Percentiles rank a stretch among this genome's conserved stretches.
Evolutionary conservation across 2,113 vertebrate genomes (phyloP).

Genomic region (Benthochromis sp.): DNA sequence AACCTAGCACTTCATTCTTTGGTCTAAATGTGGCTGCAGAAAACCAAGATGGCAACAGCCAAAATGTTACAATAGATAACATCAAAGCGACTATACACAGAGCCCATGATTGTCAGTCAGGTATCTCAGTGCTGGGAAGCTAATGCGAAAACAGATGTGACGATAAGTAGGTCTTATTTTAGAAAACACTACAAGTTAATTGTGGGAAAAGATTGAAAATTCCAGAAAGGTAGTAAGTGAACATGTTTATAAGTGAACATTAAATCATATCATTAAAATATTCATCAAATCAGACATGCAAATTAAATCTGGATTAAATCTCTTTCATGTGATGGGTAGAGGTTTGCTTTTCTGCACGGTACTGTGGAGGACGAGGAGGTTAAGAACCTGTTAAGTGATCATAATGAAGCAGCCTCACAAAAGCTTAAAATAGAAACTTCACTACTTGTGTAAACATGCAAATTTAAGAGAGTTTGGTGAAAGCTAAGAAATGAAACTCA

Average conservation of each 20-base stretch:
- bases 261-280: background rate
- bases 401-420: background rate
- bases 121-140: background rate
- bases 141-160: background rate
- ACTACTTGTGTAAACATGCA: background rate
- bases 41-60: background rate
- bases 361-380: background rate
- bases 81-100: background rate
- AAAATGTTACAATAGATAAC: background rate
- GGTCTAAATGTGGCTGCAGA: background rate
- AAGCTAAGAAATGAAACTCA: background rate
- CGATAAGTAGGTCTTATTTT: background rate
- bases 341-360: background rate
- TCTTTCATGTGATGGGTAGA: background rate
- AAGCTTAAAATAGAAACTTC: background rate
- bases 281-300: background rate
- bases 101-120: background rate
- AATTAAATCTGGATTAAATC: background rate
- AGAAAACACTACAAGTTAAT: background rate
- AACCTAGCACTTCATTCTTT: background rate
- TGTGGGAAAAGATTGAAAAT: accelerated
- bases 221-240: background rate
- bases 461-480: background rate
- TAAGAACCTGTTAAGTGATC: background rate
- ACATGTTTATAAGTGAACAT: background rate